Evolutionary conservation across 2,113 vertebrate genomes (phyloP).

Genomic region (Amblyornis subalaris): DNA sequence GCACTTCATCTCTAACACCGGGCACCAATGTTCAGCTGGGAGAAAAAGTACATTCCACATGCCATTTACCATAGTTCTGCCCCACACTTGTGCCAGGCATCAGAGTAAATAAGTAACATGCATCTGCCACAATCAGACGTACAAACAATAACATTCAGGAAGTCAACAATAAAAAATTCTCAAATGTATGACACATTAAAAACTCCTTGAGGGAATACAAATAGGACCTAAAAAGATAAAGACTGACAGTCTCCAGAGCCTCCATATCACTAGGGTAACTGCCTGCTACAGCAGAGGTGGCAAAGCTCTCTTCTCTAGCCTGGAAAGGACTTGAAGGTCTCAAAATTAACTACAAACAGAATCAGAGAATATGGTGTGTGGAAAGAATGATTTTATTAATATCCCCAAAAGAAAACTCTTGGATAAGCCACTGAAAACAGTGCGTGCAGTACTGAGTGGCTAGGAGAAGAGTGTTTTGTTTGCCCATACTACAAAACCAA

Average conservation of each 20-base stretch:
- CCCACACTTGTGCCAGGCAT: not conserved
- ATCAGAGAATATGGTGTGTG: not conserved
- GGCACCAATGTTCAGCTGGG: not conserved
- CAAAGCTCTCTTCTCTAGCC: not conserved
- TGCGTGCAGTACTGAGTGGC: not conserved
- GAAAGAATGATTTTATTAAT: not conserved
- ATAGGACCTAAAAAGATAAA: not conserved
- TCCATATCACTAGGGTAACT: not conserved
- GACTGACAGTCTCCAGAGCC: not conserved
- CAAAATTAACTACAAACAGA: not conserved
- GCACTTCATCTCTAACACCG: not conserved
- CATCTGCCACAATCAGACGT: not conserved
- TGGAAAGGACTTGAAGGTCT: not conserved
- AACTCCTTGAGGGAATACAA: not conserved
- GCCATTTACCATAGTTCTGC: not conserved
- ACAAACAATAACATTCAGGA: not conserved
- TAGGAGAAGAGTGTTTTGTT: not conserved
- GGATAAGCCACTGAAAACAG: not conserved
- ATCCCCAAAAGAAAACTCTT: not conserved
- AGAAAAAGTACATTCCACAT: not conserved
- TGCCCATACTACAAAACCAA: not conserved
- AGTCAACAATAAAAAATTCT: not conserved
- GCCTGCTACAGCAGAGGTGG: not conserved
- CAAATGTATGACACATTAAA: not conserved
- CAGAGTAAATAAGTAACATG: not conserved